Conservation (phyloP, 2,113 vertebrate genomes). For the Pithys albifrons region DNA sequence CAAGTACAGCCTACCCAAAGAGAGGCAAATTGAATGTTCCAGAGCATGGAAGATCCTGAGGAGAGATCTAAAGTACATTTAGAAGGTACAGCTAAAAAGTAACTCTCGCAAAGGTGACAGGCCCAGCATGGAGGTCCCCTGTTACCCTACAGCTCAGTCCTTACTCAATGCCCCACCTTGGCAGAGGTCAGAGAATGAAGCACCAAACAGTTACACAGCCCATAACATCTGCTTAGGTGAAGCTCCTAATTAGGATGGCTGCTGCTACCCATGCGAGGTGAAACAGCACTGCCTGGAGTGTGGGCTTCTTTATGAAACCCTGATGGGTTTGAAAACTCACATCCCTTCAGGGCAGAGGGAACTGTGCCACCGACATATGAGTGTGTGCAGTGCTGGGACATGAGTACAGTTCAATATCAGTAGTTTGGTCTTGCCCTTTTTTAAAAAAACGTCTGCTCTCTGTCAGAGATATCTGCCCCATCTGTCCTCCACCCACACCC, state of each 20-base stretch:
- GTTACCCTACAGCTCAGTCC: not conserved
- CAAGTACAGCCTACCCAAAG: not conserved
- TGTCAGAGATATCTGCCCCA: not conserved
- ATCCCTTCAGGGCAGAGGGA: not conserved
- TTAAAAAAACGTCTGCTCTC: not conserved
- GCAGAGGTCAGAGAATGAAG: not conserved
- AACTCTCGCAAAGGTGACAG: not conserved
- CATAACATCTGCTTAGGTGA: not conserved
- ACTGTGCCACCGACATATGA: not conserved
- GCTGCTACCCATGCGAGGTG: not conserved
- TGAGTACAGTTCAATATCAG: not conserved
- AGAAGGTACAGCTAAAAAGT: not conserved
- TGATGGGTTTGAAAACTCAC: not conserved
- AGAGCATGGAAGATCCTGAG: not conserved
- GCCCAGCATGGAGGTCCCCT: not conserved
- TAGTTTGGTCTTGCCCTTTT: not conserved
- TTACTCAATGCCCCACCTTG: not conserved
- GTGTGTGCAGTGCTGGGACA: not conserved
- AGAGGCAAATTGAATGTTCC: not conserved
- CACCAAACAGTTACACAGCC: not conserved
- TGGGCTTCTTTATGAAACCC: not conserved
- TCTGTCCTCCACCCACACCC: not conserved
- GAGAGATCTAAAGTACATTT: not conserved
- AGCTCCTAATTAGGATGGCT: not conserved
- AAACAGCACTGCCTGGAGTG: rapidly evolving